These are phyloP conservation scores for Mercenaria mercenaria DNA, from an alignment of 1,140 invertebrate species.

Conservation along the genomic window DNA sequence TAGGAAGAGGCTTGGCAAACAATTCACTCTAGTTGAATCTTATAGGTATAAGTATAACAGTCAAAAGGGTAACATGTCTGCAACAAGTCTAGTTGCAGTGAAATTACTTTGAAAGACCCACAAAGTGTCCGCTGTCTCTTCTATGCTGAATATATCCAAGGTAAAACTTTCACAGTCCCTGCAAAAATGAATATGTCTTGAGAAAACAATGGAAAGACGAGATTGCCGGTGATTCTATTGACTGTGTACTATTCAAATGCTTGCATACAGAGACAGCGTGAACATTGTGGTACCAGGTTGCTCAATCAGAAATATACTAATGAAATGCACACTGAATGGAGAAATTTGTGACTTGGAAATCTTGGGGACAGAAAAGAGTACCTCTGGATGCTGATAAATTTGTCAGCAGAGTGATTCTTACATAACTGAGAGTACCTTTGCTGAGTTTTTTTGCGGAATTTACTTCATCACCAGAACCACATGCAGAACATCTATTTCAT, in stretches of 20 bases:
- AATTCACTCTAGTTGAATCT: no score
- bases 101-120: not conserved
- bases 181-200: not conserved
- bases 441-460: not conserved
- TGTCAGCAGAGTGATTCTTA: not conserved
- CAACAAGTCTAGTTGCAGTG: not conserved
- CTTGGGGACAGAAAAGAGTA: not conserved
- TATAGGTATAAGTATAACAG: no score
- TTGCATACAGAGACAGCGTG: not conserved
- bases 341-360: not conserved
- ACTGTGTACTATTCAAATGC: not conserved
- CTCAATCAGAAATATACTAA: not conserved
- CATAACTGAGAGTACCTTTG: not conserved
- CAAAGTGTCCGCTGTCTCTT: not conserved
- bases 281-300: not conserved
- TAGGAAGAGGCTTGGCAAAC: no score
- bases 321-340: not conserved
- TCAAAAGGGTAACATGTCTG: not conserved
- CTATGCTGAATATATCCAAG: not conserved
- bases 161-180: not conserved
- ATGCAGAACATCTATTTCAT: not conserved
- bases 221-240: not conserved
- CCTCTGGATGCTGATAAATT: not conserved
- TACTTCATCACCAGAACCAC: not conserved
- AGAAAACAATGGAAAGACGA: not conserved